A percentile compares a stretch with the other conserved stretches of the same genome.
These are phyloP conservation scores for Globodera rostochiensis DNA, from an alignment of 1,140 invertebrate species.

Conservation along the genomic window DNA sequence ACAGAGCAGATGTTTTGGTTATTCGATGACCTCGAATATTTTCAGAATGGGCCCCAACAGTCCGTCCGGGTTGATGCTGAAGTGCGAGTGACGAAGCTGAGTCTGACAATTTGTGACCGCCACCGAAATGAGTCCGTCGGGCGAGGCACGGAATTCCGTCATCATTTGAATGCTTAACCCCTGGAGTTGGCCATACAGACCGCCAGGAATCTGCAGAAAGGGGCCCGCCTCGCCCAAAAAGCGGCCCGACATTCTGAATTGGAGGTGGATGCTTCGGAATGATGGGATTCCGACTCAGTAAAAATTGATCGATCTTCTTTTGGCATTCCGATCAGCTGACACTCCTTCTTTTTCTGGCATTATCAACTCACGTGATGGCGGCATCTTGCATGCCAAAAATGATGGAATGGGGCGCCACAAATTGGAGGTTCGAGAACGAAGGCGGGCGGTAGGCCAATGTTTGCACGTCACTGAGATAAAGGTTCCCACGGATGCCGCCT, in stretches of 20 bases:
- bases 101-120: constrained; percentile 60
- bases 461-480: constrained; percentile 54
- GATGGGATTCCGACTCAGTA: background rate
- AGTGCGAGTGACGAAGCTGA: constrained; percentile 54
- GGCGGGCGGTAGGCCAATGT: constrained; percentile 59
- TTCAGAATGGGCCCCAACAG: constrained; percentile 59
- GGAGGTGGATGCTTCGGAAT: background rate
- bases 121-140: constrained; percentile 59
- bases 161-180: constrained; percentile 49
- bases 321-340: background rate
- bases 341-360: no score
- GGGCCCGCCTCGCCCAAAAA: constrained; percentile 56
- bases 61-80: constrained; percentile 59
- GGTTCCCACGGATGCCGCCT: constrained; percentile 53
- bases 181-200: constrained; percentile 46
- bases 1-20: background rate
- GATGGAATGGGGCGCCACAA: constrained; percentile 53
- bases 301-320: background rate
- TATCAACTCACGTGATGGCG: constrained; percentile 55
- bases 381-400: constrained; percentile 58
- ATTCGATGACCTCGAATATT: constrained; percentile 52
- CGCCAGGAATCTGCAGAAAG: constrained; percentile 51
- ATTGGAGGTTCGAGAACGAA: constrained; percentile 51
- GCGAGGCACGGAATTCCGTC: constrained; percentile 47
- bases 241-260: constrained; percentile 50